phyloP scores from a whole-genome alignment of 2,113 vertebrate species.

The Sturnus vulgaris region DNA sequence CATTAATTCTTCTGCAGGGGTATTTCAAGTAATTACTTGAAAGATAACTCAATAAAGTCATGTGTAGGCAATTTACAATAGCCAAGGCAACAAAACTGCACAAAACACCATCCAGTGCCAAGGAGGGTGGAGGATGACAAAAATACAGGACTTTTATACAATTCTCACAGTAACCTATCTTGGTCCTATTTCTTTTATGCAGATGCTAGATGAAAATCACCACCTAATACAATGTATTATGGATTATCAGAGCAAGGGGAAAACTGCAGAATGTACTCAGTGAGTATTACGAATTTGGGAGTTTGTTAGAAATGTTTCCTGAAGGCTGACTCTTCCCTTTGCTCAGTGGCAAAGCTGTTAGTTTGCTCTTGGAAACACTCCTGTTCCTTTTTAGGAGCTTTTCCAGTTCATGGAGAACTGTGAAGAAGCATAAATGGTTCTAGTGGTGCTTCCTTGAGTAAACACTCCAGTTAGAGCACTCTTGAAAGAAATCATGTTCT shows the following conservation, averaged over 20 bases:
- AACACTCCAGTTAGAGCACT: constrained; percentile 31
- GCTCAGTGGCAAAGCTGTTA: neutral
- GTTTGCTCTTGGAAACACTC: neutral
- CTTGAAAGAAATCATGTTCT: neutral
- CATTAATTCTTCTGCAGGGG: neutral
- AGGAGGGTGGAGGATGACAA: neutral
- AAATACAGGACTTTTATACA: neutral
- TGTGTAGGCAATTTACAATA: neutral
- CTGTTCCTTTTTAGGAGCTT: neutral
- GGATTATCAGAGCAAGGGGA: constrained; percentile 98
- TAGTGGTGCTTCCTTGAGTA: neutral
- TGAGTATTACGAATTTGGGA: constrained; percentile 68
- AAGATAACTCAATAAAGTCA: neutral
- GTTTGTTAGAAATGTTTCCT: neutral
- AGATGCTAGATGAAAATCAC: constrained; percentile 99
- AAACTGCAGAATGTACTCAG: constrained; percentile 94
- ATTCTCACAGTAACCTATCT: neutral
- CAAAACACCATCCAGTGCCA: neutral
- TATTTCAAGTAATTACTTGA: neutral
- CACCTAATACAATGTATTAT: constrained; percentile 98
- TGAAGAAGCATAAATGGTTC: neutral
- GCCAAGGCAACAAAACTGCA: neutral
- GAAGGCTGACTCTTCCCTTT: neutral
- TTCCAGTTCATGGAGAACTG: neutral
- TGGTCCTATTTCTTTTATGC: constrained; percentile 1